Conservation (phyloP, 2,888 invertebrate species). For the Mythimna lalbum region DNA sequence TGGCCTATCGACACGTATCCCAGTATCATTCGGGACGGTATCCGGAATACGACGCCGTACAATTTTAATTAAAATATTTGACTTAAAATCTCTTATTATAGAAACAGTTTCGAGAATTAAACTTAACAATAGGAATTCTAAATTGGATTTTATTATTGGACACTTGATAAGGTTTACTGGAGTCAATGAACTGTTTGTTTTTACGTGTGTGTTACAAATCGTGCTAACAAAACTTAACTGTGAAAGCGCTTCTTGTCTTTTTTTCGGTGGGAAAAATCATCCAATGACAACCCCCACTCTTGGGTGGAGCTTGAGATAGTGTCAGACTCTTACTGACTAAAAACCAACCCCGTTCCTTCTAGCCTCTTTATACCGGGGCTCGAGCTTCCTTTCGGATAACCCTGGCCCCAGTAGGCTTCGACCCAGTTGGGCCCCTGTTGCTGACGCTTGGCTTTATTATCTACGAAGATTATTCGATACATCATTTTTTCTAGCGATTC, state of each 20-base stretch:
- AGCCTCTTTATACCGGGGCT: no score
- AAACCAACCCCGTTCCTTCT: no score
- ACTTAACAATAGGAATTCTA: background rate
- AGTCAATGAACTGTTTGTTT: background rate
- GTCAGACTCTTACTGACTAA: no score
- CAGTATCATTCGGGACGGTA: constrained; percentile 4
- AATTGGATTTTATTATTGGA: background rate
- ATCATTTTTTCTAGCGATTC: no score
- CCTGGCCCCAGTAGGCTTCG: no score
- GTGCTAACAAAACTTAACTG: background rate
- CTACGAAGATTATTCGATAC: no score
- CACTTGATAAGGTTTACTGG: background rate
- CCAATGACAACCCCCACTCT: no score
- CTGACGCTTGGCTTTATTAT: no score
- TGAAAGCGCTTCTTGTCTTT: background rate
- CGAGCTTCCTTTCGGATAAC: no score
- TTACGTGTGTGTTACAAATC: background rate
- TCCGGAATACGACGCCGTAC: background rate
- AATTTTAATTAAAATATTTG: background rate
- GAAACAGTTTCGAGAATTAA: background rate
- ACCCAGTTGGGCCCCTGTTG: no score
- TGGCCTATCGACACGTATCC: constrained; percentile 1
- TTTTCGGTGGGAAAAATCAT: no score
- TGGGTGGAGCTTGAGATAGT: no score
- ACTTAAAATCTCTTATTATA: background rate